Percentiles rank a stretch among this genome's conserved stretches.
These are phyloP conservation scores for Hepsetus odoe DNA, from an alignment of 2,113 vertebrate species.

Conservation along the genomic window DNA sequence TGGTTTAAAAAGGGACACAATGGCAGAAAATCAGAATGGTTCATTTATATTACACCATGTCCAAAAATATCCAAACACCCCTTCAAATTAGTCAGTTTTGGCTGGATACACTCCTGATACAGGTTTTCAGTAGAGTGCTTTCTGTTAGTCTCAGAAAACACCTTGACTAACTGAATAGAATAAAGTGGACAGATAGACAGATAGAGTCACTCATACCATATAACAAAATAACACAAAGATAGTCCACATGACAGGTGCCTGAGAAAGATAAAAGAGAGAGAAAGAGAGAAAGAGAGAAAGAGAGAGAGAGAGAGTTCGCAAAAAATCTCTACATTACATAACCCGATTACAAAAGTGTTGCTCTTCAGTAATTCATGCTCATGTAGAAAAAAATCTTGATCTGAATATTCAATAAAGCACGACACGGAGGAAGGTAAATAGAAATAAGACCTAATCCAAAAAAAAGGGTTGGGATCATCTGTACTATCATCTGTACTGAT, in stretches of 20 bases:
- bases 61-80: too few species aligned
- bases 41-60: too few species aligned
- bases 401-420: not conserved
- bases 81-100: too few species aligned
- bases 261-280: not conserved
- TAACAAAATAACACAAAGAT: not conserved
- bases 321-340: slow-evolving; percentile 15
- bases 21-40: too few species aligned
- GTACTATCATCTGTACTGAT: slow-evolving; percentile 26
- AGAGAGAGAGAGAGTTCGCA: not conserved
- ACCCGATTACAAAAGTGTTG: too few species aligned
- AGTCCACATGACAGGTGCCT: slow-evolving; percentile 39
- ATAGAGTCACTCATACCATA: slow-evolving; percentile 21
- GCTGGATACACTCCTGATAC: too few species aligned
- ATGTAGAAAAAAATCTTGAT: slow-evolving; percentile 11
- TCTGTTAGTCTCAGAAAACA: too few species aligned
- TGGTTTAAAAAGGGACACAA: too few species aligned
- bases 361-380: slow-evolving; percentile 13
- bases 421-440: slow-evolving; percentile 10
- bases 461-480: not conserved
- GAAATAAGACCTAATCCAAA: not conserved
- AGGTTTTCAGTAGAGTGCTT: too few species aligned
- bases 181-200: too few species aligned
- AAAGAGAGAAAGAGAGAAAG: not conserved
- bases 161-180: too few species aligned